Percentiles rank a stretch among this genome's conserved stretches.
Evolutionary conservation across 2,113 vertebrate genomes (phyloP).

Genomic region (Bufo gargarizans): DNA sequence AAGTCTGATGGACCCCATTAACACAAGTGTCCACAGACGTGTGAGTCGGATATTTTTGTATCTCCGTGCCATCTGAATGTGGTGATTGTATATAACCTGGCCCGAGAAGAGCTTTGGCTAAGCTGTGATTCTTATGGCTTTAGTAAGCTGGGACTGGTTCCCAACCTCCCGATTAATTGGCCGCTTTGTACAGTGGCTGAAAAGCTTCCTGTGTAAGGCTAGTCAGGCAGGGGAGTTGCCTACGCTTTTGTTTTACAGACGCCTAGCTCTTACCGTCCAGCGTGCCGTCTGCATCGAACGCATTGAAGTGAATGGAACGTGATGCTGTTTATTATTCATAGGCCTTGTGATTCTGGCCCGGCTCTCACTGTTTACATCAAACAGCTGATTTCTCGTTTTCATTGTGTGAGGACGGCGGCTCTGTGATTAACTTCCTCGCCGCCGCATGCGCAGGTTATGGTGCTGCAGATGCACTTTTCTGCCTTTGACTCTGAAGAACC

Average conservation of each 20-base stretch:
- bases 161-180: slow-evolving; percentile 7
- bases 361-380: slow-evolving; percentile 55
- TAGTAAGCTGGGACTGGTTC: not conserved
- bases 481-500: not conserved
- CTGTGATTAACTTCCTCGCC: slow-evolving; percentile 40
- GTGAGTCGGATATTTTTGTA: not conserved
- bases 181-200: not conserved
- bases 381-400: slow-evolving; percentile 47
- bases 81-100: not conserved
- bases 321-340: slow-evolving; percentile 62
- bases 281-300: slow-evolving; percentile 29
- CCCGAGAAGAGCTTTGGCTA: not conserved
- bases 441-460: slow-evolving; percentile 1
- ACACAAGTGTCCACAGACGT: not conserved
- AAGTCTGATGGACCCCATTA: not conserved
- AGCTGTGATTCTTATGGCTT: not conserved
- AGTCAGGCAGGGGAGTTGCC: slow-evolving; percentile 6
- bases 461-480: not conserved
- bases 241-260: not conserved
- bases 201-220: not conserved
- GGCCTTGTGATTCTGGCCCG: slow-evolving; percentile 10
- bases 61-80: not conserved
- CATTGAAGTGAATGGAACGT: slow-evolving; percentile 36
- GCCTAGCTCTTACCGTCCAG: not conserved
- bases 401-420: slow-evolving; percentile 53